A percentile compares a stretch with the other conserved stretches of the same genome.
phyloP scores from a whole-genome alignment of 2,888 invertebrate genomes.

The Chymomyza procnemis region DNA sequence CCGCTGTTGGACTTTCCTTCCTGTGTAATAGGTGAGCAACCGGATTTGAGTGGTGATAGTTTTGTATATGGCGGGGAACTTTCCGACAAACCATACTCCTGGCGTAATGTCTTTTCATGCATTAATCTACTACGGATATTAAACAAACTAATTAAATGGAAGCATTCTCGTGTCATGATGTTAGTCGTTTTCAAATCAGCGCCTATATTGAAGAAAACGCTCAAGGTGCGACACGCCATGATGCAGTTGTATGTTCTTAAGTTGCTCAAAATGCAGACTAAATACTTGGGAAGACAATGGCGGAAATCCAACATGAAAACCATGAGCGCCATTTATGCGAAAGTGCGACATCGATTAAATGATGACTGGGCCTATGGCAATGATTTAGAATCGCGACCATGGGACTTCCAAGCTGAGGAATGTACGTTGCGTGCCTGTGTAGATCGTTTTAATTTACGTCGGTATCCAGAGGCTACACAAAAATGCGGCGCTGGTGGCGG shows the following conservation, averaged over 20 bases:
- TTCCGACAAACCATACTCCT: conserved; percentile 89
- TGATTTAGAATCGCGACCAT: conserved; percentile 96
- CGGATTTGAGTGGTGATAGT: conserved; percentile 94
- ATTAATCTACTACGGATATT: conserved; percentile 97
- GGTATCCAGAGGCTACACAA: conserved; percentile 84
- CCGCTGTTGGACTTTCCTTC: conserved; percentile 96
- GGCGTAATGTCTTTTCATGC: conserved; percentile 99
- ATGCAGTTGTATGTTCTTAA: conserved; percentile 99
- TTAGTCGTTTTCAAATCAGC: conserved; percentile 99
- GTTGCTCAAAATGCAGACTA: conserved; percentile 99
- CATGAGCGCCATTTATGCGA: conserved; percentile 98
- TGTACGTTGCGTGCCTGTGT: conserved; percentile 95
- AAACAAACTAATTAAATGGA: conserved; percentile 99
- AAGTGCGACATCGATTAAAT: conserved; percentile 95
- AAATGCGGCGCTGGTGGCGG: conserved; percentile 71
- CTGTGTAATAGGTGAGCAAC: conserved; percentile 96
- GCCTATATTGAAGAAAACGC: conserved; percentile 96
- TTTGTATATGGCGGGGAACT: conserved; percentile 86
- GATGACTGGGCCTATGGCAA: conserved; percentile 99
- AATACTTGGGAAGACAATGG: conserved; percentile 99
- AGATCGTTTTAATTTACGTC: conserved; percentile 95
- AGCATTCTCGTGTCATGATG: conserved; percentile 99
- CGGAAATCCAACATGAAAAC: conserved; percentile 99
- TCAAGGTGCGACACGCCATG: conserved; percentile 96
- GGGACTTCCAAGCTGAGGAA: conserved; percentile 99